These are phyloP conservation scores for Dromas ardeola DNA, from an alignment of 2,113 vertebrate genomes.

Conservation along the genomic window DNA sequence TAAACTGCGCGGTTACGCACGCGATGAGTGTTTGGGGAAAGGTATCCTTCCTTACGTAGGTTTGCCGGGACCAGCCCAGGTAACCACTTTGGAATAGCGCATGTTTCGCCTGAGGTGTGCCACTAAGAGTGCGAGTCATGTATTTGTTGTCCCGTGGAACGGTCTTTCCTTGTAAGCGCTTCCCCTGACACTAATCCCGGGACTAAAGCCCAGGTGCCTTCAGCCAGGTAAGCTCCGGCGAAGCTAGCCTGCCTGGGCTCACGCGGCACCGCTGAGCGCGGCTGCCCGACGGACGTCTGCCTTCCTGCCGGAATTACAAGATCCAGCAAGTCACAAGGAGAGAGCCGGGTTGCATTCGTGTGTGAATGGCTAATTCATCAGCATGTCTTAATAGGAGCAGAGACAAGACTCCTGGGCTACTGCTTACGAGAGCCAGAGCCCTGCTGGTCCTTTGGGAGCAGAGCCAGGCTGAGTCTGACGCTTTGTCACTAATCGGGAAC, in stretches of 20 bases:
- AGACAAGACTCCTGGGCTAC: not conserved
- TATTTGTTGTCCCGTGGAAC: fast-evolving
- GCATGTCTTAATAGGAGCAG: not conserved
- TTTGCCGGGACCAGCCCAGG: not conserved
- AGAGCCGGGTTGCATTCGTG: not conserved
- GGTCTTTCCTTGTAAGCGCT: fast-evolving
- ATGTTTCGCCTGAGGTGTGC: fast-evolving
- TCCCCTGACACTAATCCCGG: not conserved
- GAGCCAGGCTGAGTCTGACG: not conserved
- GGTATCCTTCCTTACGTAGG: not conserved
- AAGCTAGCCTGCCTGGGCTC: not conserved
- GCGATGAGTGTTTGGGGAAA: not conserved
- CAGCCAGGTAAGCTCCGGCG: not conserved
- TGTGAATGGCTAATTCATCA: not conserved
- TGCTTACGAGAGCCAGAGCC: not conserved
- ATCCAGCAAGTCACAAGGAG: not conserved
- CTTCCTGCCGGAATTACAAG: fast-evolving
- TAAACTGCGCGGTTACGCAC: not conserved
- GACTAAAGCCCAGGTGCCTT: not conserved
- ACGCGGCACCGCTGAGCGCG: fast-evolving
- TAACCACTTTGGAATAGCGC: fast-evolving
- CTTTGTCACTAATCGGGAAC: not conserved
- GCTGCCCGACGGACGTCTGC: not conserved
- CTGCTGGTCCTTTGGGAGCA: not conserved
- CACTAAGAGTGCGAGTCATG: fast-evolving